Evolutionary conservation across 1,140 invertebrate genomes (phyloP), one percentile per base, ranked within the genome.

Genomic region (Pseudobourletiella spinata): DNA sequence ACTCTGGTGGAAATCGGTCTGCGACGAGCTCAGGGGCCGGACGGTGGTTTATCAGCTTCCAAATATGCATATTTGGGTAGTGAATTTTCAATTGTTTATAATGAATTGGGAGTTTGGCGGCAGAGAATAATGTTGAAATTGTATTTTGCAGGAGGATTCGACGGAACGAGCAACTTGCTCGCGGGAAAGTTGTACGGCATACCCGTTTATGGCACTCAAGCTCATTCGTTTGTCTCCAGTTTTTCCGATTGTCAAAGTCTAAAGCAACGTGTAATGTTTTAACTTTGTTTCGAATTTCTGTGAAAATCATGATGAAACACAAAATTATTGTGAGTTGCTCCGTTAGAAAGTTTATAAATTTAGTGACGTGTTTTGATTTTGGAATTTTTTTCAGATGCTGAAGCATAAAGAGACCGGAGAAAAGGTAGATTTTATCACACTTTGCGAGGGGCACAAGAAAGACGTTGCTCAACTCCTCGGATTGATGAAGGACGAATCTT

Each of bases 121-220:
- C 32, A 39, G 8, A n/a, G 32, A 39, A 39, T 39, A 11, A 39
- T 39, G 32, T 39, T 8, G 24, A 6, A 26, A 14, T 25, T 54
- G n/a, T 54, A 3, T 29, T 43, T 80, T 83, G 32, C 73, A 96
- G 94, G 89, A 74, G 89, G 96, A n/a, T 99, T 99, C 79, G 95
- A 99, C 80, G 95, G 92, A 0, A 99, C 95, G 11, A 98, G 94
- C 72, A 99, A 99, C 79, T 91, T 99, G 8, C 76, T 99, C 62
- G 96, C 96, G 63, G 96, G 96, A 1, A 99, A 99, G 79, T 80
- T 99, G 73, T 99, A 92, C 76, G 85, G 91, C 69, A 99, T 99
- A 75, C 96, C 96, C 30, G 92, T 99, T 1, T 88, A 84, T 74
- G 97, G 96, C 22, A 99, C 96, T 46, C 95, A 98, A 78, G 95